Base-by-base conservation (phyloP, 2,113 vertebrate species). In the Epinephelus fuscoguttatus region DNA sequence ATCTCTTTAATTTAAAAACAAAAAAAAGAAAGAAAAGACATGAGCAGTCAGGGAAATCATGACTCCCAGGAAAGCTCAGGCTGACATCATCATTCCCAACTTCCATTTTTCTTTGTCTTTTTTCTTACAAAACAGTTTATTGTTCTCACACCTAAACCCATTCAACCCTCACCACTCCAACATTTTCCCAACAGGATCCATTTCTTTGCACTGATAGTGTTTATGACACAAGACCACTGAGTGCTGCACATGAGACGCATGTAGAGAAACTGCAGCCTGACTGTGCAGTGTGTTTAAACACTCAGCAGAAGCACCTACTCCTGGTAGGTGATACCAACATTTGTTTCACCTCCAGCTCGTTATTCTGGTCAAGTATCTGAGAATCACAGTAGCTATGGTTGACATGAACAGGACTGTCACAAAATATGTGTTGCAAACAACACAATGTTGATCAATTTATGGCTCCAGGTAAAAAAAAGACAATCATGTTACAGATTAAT, bases 21-120 rank as follows among this genome's bases (percentile, higher is more conserved):
- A 91, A 89, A 81, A 30, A 87, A 84, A 87, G 76, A 72, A 77
- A 75, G 73, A 66, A 89, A 90, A 83, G 78, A 93, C 94, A 86
- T 94, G 94, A 94, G 90, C 91, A 91, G 66, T 89, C 90, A 77
- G 69, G 79, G 80, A 86, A 82, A 74, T 81, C 56, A 59, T 18
- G 55, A 83, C 72, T 74, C 87, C 82, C 67, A 83, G 75, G 62
- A 88, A 79, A 91, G 89, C 92, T 90, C 95, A 95, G 95, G 95
- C 89, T 73, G 77, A 68, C 78, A 80, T 49, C 72, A 13, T 93
- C 19, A 49, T 75, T 90, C 73, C 57, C 40, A 75, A 73, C 56
- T 78, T 82, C 40, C 69, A 64, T 78, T 90, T 90, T 79, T 86
- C 4, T 64, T 76, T 80, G 33, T 81, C 33, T 23, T 86, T 75